These are phyloP conservation scores for Fulica atra DNA, from an alignment of 2,113 vertebrate species.

Conservation along the genomic window DNA sequence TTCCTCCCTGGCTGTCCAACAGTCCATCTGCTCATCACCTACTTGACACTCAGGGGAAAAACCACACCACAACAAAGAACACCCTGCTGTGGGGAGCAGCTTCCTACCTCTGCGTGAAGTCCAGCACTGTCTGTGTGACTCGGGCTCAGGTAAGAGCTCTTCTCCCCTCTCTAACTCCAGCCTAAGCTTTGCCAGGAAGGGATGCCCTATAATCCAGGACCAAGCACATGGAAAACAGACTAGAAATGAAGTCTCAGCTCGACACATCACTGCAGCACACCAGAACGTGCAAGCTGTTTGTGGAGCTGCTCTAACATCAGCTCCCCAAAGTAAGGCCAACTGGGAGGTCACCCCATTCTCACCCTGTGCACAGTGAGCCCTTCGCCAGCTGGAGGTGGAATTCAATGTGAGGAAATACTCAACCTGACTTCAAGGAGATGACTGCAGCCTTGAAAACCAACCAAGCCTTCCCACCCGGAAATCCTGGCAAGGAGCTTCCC, in stretches of 20 bases:
- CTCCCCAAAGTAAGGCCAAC: background rate
- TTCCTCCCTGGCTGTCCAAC: background rate
- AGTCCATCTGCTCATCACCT: background rate
- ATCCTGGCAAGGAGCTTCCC: background rate
- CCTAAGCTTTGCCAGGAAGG: background rate
- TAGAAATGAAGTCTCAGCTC: background rate
- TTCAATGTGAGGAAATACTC: background rate
- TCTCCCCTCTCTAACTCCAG: background rate
- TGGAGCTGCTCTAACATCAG: background rate
- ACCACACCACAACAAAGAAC: background rate
- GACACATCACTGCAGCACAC: background rate
- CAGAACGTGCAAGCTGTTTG: background rate
- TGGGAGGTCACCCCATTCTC: background rate
- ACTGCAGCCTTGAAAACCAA: background rate
- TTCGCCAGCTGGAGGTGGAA: background rate
- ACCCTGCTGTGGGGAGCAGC: background rate
- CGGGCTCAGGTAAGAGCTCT: background rate
- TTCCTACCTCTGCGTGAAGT: background rate
- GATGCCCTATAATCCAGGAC: background rate
- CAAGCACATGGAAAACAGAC: background rate
- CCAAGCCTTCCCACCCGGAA: background rate
- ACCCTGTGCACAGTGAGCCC: background rate
- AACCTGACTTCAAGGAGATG: background rate
- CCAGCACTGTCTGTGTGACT: background rate
- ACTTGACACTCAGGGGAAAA: background rate